Evolutionary conservation across 2,888 invertebrate genomes (phyloP).

Genomic region (Phytoseiulus persimilis): DNA sequence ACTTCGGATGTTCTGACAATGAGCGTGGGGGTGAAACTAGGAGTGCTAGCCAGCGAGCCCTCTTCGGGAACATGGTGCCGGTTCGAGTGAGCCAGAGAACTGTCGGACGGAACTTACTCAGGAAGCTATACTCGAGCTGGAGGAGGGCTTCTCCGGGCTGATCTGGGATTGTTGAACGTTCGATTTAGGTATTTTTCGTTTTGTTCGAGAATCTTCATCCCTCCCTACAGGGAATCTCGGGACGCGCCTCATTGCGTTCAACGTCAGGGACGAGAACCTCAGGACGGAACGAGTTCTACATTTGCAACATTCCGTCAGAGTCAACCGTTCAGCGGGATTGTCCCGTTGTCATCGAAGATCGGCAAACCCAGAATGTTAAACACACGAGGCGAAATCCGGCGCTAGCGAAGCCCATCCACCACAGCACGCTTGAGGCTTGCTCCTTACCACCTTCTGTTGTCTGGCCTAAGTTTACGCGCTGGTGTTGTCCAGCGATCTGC

Average conservation of each 20-base stretch:
- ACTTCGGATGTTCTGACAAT: neutral
- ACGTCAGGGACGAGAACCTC: no score
- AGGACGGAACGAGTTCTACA: no score
- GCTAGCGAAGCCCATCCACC: neutral
- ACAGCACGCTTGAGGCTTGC: neutral
- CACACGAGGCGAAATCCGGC: neutral
- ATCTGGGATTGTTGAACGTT: neutral
- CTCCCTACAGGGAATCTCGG: no score
- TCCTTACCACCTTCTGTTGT: neutral
- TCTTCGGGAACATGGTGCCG: neutral
- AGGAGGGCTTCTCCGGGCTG: neutral
- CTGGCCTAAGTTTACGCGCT: neutral
- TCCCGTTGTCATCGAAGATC: neutral
- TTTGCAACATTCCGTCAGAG: no score
- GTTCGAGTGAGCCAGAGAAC: neutral
- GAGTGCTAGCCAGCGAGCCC: neutral
- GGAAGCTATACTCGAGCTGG: neutral
- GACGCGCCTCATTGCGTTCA: no score
- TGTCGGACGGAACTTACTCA: neutral
- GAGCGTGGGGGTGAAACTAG: neutral
- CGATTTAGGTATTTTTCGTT: neutral
- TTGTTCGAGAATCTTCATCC: neutral
- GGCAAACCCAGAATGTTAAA: neutral
- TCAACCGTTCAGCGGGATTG: no score
- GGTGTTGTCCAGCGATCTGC: neutral